A percentile compares a stretch with the other conserved stretches of the same genome.
Evolutionary conservation across 2,888 invertebrate species (phyloP).

Genomic region (Chymomyza caudatula): DNA sequence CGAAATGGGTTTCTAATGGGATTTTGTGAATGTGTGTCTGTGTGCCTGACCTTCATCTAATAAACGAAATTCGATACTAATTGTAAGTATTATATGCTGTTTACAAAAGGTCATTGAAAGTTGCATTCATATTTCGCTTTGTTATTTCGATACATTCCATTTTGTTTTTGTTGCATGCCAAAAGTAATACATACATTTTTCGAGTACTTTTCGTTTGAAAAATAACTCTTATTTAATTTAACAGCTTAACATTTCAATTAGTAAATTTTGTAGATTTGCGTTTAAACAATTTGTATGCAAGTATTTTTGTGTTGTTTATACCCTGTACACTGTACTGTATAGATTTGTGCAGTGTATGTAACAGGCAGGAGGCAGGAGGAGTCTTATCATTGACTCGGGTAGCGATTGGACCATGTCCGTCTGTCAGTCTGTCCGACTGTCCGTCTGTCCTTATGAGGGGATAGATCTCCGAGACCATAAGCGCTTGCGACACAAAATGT

Average conservation of each 20-base stretch:
- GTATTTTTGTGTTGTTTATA: slow-evolving; percentile 13
- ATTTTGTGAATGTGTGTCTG: not conserved
- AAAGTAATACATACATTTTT: slow-evolving; percentile 1
- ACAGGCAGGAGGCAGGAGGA: too few species aligned
- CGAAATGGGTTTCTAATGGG: slow-evolving; percentile 31
- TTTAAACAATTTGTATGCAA: slow-evolving; percentile 2
- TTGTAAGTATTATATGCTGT: slow-evolving; percentile 18
- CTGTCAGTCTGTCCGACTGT: too few species aligned
- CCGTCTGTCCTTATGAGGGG: too few species aligned
- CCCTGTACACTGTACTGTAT: not conserved
- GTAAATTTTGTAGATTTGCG: slow-evolving; percentile 27
- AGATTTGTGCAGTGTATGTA: too few species aligned
- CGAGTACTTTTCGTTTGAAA: not conserved
- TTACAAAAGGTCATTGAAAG: not conserved
- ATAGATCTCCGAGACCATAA: too few species aligned
- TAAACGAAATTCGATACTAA: slow-evolving; percentile 10
- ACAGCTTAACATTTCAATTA: slow-evolving; percentile 32
- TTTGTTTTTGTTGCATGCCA: slow-evolving; percentile 18
- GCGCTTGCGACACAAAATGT: too few species aligned
- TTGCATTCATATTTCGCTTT: slow-evolving; percentile 2
- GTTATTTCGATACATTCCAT: slow-evolving; percentile 34
- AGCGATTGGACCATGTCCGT: too few species aligned
- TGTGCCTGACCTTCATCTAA: slow-evolving; percentile 25
- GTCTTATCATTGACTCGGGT: too few species aligned
- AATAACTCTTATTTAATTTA: too few species aligned